Base-by-base conservation (phyloP, 30 jellyfish, hydroid and myxozoan species). In the Mastigias papua region DNA sequence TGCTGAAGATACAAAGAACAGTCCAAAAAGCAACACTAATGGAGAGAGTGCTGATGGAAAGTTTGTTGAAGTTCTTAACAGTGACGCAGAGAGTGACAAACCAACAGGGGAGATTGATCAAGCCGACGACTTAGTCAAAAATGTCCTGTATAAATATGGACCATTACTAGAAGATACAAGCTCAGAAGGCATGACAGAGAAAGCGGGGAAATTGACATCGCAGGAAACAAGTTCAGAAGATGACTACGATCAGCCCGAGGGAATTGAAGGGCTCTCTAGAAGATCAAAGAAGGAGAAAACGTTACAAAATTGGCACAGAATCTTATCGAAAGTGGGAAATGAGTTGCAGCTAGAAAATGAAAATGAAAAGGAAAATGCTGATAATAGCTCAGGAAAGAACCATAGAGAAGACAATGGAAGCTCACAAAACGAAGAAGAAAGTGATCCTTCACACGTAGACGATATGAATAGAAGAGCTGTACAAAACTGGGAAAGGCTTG, bases 181-280 rank as follows among this genome's bases (percentile, higher is more conserved):
- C 11, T 73, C 84, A 7, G 58, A 69, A 31, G 58, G 31, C 28
- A 25, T 26, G 17, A 15, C 80, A 31, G 27, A 6, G 27, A 69
- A 69, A 69, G 58, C 29, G 1, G 54, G 31, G 4, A 29, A 29
- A 5, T 32, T 48, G 23, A 23, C 22, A 31, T 26, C 5, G 80
- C 54, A 29, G 3, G 80, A 29, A 48, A 2, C 58, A 49, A 75
- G 85, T 27, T 78, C 89, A 26, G 90, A 79, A 0, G 90, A 79
- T 79, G 90, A 79, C 8, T 79, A 79, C 62, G 90, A 79, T 34
- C 46, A 79, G 34, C 79, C 75, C 17, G 90, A 79, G 51, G 90
- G 49, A 5, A 66, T 20, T 79, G 75, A 79, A 20, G 64, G 30
- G 2, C 16, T 5, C 25, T 22, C 61, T 1, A 46, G 31, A 75